Evolutionary conservation across 2,113 vertebrate species (phyloP), one percentile per base, ranked within the genome.

Genomic region (Sebastes fasciatus): DNA sequence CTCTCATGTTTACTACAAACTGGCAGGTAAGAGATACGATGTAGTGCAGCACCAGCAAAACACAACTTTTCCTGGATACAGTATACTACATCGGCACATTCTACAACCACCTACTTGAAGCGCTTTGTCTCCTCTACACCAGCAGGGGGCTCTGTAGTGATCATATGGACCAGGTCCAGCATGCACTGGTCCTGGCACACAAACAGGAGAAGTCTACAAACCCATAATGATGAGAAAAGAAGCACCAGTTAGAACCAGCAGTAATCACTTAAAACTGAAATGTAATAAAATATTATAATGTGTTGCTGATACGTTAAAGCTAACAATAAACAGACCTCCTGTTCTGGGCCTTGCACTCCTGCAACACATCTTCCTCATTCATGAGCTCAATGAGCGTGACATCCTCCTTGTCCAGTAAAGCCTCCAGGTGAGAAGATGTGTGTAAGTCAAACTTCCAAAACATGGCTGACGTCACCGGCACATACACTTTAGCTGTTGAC

Each of bases 371-470:
- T 78, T 99, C 98, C 93, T 99, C 98, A 0, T 99, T 97, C 97
- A 99, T 97, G 79, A 99, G 89, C 94, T 99, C 97, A 0, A 79
- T 87, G 61, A 99, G 95, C 0, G 95, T 98, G 91, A 99, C 97
- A 82, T 96, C 97, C 82, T 98, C 98, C 81, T 97, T 97, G 77
- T 99, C 97, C 88, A 99, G 95, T 84, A 99, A 95, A 90, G 98
- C 97, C 94, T 99, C 98, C 51, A 99, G 96, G 5, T 98, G 97
- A 5, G 98, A 99, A 17, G 97, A 97, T 2, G 96, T 96, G 90
- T 97, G 98, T 91, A 99, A 74, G 88, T 99, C 98, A 80, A 99
- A 99, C 96, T 98, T 99, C 98, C 98, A 99, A 95, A 99, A 99
- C 98, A 99, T 99, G 95, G 91, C 95, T 96, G 90, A 83, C 1